A percentile compares a stretch with the other conserved stretches of the same genome.
phyloP scores from a whole-genome alignment of 2,888 invertebrate species.

The Steromphala cineraria region DNA sequence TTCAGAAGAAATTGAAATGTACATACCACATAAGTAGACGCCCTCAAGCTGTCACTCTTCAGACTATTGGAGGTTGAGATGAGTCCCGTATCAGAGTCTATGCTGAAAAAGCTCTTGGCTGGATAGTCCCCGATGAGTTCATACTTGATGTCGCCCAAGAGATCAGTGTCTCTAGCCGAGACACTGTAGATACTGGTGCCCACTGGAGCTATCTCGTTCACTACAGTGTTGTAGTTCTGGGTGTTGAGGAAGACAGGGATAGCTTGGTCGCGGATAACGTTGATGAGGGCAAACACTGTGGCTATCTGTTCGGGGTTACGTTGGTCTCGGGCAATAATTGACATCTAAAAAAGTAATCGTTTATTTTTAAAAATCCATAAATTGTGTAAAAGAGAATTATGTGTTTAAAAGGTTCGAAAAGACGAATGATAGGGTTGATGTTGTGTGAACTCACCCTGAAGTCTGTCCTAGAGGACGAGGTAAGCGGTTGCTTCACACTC shows the following conservation, averaged over 20 bases:
- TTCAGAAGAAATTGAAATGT: too few species aligned
- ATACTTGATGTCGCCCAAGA: constrained; percentile 58
- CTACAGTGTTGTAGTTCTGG: constrained; percentile 41
- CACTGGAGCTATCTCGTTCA: constrained; percentile 44
- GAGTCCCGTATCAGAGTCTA: constrained; percentile 45
- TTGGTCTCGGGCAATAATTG: constrained; percentile 62
- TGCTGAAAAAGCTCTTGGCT: constrained; percentile 61
- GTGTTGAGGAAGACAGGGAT: constrained; percentile 48
- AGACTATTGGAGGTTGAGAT: constrained; percentile 44
- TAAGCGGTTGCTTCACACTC: constrained; percentile 48
- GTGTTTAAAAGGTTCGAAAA: not conserved
- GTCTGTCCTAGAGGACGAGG: constrained; percentile 40
- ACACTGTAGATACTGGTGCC: constrained; percentile 43
- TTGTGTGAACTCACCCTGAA: constrained; percentile 50
- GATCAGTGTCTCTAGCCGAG: constrained; percentile 55
- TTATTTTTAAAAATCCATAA: not conserved
- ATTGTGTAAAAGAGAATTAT: not conserved
- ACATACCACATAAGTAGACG: constrained; percentile 48
- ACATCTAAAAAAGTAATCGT: constrained; percentile 53
- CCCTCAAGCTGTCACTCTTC: constrained; percentile 44
- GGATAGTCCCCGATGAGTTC: constrained; percentile 66
- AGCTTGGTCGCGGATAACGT: constrained; percentile 57
- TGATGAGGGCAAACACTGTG: constrained; percentile 50
- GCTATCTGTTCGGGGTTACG: constrained; percentile 54
- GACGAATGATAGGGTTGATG: not conserved